These are phyloP conservation scores for Aporophyla nigra DNA, from an alignment of 2,888 invertebrate species.

Conservation along the genomic window DNA sequence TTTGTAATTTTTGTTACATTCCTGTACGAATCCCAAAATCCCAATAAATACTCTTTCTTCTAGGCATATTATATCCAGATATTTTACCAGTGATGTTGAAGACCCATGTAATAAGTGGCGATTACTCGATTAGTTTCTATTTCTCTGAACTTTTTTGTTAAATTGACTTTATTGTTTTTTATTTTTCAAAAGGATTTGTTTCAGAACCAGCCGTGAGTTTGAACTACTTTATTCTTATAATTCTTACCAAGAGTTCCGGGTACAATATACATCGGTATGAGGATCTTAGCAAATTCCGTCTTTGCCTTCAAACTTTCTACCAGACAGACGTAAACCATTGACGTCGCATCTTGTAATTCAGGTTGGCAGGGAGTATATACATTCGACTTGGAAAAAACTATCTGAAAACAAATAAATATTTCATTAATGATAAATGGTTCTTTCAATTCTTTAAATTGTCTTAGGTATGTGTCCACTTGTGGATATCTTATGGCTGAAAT, in stretches of 20 bases:
- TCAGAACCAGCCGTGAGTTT: neutral
- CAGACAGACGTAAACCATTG: neutral
- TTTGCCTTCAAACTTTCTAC: slow-evolving; percentile 8
- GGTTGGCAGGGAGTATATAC: neutral
- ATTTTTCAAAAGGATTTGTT: neutral
- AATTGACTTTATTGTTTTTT: neutral
- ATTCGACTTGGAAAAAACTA: neutral
- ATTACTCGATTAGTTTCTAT: neutral
- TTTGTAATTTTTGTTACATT: too few relatives aligned
- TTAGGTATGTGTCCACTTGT: too few relatives aligned
- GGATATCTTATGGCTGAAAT: too few relatives aligned
- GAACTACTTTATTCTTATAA: neutral
- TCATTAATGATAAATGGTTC: neutral
- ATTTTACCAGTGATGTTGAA: neutral
- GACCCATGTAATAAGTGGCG: neutral
- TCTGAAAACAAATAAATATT: slow-evolving; percentile 11
- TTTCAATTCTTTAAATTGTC: too few relatives aligned
- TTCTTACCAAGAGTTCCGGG: slow-evolving; percentile 35
- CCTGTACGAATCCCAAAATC: too few relatives aligned
- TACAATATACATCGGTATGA: slow-evolving; percentile 31
- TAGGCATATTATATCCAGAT: neutral
- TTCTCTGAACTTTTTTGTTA: neutral
- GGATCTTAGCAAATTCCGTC: slow-evolving; percentile 1
- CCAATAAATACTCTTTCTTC: too few relatives aligned
- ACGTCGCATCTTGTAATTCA: rapidly evolving